Evolutionary conservation across 2,113 vertebrate genomes (phyloP), one percentile per base, ranked within the genome.

Genomic region (Rynchops niger): DNA sequence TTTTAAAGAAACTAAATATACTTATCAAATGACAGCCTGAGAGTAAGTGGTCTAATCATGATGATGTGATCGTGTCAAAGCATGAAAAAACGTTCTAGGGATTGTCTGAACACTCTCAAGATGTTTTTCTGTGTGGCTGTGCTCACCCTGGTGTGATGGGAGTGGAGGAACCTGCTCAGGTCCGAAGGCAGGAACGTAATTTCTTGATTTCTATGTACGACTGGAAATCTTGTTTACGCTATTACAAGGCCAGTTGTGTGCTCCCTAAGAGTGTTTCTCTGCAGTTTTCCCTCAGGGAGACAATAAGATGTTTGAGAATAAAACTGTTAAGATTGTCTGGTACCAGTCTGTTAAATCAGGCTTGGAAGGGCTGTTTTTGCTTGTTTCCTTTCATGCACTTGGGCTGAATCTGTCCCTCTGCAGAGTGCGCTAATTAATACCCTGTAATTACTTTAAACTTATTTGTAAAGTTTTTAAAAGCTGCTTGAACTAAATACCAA

Each of bases 401-500:
- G 62, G 30, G 66, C 55, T 91, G 49, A 73, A 77, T 77, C 58
- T 73, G 20, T 70, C 50, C 67, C 18, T 82, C 38, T 92, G 30
- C n/a, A 43, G 55, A 85, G 23, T 40, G 42, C 53, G 22, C 45
- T 85, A 77, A 80, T 85, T 58, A 82, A 86, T 73, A 71, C 38
- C 29, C 32, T 80, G 58, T 69, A 22, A 70, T 90, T 88, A 82
- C 65, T 85, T 85, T 82, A 56, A 85, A 69, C 36, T 84, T 70
- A 12, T 8, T 72, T 62, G 32, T 92, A 38, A 83, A 62, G 56
- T 56, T 93, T 84, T 89, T 72, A 11, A 85, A 93, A 96, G 87
- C 74, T 95, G 56, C 65, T 95, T 96, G 85, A 80, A 80, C 74
- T 89, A 49, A 95, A 82, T 72, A 56, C 47, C 25, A n/a, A 49